Evolutionary conservation across 1,140 invertebrate species (phyloP), one percentile per base, ranked within the genome.

Genomic region (Penaeus indicus): DNA sequence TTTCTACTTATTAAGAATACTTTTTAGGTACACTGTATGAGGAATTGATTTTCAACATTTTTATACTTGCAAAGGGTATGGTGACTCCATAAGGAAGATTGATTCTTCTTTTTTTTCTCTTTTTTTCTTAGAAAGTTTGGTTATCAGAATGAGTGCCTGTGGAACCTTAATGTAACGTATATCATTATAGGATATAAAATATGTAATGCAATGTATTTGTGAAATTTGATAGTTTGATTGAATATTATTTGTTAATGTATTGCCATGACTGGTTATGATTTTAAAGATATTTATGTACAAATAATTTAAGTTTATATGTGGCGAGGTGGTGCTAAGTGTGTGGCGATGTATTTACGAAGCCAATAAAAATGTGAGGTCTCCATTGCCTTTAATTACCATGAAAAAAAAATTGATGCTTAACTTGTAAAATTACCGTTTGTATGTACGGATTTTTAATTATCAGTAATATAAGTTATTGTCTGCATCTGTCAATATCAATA

Each of bases 231-330:
- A 62, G 75, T 86, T 79, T 86, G 86, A 82, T 83, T 83, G 86
- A 88, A 78, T 67, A 72, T 88, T 82, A 88, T 78, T 88, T 88
- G 79, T 86, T 86, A 72, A 82, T 88, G 86, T 88, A 88, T 88
- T 83, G 86, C 72, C 86, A 77, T 88, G 86, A 83, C 72, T 82
- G 86, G 86, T 88, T 88, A 83, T 88, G 80, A 88, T 88, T 88
- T 88, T 82, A 88, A 67, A 72, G 79, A 88, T 88, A 88, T 88
- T 88, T 88, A 88, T 88, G 86, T 88, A 88, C 86, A 88, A 88
- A 88, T 88, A 88, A 88, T 82, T 88, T 88, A 83, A 82, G 79
- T 88, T 88, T 88, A 69, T 82, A 77, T 88, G 86, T 88, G 86
- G 86, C 86, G 86, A 83, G 86, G 86, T 88, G 86, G 86, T 88